These are phyloP conservation scores for Tiphia femorata DNA, from an alignment of 2,888 invertebrate genomes.

Conservation along the genomic window DNA sequence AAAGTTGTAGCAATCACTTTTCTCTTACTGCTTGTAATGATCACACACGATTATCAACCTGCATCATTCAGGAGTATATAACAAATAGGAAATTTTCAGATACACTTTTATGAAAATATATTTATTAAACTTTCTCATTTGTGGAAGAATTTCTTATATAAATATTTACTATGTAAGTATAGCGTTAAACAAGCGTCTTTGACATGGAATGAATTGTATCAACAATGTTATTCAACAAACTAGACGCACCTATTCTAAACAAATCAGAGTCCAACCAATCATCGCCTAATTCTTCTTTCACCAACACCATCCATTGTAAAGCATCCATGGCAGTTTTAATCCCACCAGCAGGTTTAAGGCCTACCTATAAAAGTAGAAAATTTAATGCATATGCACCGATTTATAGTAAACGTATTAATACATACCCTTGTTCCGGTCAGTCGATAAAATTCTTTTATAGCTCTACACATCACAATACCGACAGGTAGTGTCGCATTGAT, in stretches of 20 bases:
- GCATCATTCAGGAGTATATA: too few species aligned
- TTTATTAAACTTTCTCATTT: background rate
- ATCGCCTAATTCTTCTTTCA: slow-evolving; percentile 86
- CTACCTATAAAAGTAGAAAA: slow-evolving; percentile 76
- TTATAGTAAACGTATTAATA: background rate
- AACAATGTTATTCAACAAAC: slow-evolving; percentile 84
- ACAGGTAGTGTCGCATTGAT: slow-evolving; percentile 94
- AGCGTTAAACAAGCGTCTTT: too few species aligned
- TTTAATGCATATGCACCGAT: too few species aligned
- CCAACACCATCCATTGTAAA: slow-evolving; percentile 86
- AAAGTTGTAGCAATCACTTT: background rate
- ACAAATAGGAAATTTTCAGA: background rate
- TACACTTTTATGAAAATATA: slow-evolving; percentile 2
- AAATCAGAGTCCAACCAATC: slow-evolving; percentile 85
- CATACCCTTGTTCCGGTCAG: slow-evolving; percentile 78
- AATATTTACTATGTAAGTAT: background rate
- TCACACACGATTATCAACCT: too few species aligned
- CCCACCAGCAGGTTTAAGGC: slow-evolving; percentile 98
- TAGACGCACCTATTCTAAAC: slow-evolving; percentile 96
- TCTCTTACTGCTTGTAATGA: too few species aligned
- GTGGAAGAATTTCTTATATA: background rate
- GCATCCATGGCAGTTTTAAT: slow-evolving; percentile 89
- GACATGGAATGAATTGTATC: background rate
- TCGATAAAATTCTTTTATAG: slow-evolving; percentile 84
- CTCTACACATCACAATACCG: slow-evolving; percentile 94